Conservation (phyloP, 2,888 invertebrate species). For the Tholera decimalis region DNA sequence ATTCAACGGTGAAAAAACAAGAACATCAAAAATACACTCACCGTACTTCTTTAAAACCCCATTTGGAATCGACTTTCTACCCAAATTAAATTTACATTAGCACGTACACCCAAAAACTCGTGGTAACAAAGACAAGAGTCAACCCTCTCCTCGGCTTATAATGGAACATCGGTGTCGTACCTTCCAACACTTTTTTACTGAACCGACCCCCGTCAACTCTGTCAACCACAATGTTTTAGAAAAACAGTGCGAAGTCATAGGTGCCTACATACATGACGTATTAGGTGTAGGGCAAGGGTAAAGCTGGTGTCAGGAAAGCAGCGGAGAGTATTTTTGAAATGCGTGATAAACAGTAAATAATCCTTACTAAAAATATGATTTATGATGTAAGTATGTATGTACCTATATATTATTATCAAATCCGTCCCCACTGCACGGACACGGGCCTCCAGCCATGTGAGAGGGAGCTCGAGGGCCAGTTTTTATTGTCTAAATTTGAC, state of each 20-base stretch:
- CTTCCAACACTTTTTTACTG: constrained; percentile 58
- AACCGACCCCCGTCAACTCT: constrained; percentile 65
- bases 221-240: constrained; percentile 66
- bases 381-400: no score
- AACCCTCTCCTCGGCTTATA: constrained; percentile 63
- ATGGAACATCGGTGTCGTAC: constrained; percentile 70
- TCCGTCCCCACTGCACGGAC: no score
- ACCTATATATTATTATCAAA: no score
- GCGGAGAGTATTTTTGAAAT: constrained; percentile 3
- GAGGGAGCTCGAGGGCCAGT: no score
- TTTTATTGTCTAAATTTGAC: no score
- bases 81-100: constrained; percentile 65
- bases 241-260: constrained; percentile 54
- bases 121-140: constrained; percentile 66
- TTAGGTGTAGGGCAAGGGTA: neutral
- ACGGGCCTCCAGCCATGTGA: no score
- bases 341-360: no score
- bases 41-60: constrained; percentile 17
- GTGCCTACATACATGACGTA: constrained; percentile 29
- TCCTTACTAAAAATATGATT: no score
- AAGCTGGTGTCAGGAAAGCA: constrained; percentile 3
- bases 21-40: constrained; percentile 5
- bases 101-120: constrained; percentile 51
- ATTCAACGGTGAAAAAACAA: neutral
- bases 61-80: constrained; percentile 32